Evolutionary conservation across 2,797 vertebrate species (phyloP).

Genomic region (Stomatorhinus walkeri): DNA sequence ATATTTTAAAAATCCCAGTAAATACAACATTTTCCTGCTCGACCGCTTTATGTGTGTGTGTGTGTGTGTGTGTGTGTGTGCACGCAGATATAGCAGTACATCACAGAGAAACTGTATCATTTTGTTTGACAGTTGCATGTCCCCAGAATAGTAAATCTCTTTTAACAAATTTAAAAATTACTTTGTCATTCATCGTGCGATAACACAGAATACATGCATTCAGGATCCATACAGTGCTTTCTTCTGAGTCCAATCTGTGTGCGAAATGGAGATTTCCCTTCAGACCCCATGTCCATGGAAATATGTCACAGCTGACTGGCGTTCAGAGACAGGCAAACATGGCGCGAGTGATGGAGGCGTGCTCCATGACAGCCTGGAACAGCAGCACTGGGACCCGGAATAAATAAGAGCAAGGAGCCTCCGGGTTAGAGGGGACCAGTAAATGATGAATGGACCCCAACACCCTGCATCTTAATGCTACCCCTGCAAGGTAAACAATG

Average conservation of each 20-base stretch:
- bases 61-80: not conserved
- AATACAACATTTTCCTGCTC: not conserved
- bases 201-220: not conserved
- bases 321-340: not conserved
- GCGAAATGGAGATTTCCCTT: not conserved
- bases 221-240: not conserved
- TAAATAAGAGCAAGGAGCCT: conserved; percentile 26
- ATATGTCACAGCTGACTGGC: not conserved
- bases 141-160: conserved; percentile 5
- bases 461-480: conserved; percentile 69
- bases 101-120: not conserved
- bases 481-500: conserved; percentile 83
- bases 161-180: not conserved
- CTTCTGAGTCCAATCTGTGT: not conserved
- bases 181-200: not conserved
- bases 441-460: conserved; percentile 48
- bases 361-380: not conserved
- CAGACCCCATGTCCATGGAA: not conserved
- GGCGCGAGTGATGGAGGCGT: not conserved
- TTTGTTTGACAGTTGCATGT: not conserved
- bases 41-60: not conserved
- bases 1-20: conserved; percentile 9
- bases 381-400: not conserved
- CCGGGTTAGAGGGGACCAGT: conserved; percentile 28
- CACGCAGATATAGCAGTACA: not conserved